Conservation (phyloP, 2,888 invertebrate species). For the Noctua pronuba region DNA sequence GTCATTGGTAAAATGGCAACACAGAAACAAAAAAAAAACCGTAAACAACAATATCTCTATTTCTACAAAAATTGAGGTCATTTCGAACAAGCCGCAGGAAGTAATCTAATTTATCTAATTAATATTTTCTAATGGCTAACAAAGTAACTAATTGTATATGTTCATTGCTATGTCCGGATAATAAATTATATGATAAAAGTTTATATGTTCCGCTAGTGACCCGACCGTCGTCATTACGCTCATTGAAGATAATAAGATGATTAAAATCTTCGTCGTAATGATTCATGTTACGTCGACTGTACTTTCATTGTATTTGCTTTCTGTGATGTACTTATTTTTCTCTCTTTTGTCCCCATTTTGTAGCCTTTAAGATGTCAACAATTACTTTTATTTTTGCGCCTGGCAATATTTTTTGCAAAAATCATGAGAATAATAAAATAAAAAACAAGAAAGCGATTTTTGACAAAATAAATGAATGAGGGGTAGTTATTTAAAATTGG, state of each 20-base stretch:
- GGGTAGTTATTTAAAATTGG: no score
- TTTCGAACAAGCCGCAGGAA: conserved; percentile 23
- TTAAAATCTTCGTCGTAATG: conserved; percentile 60
- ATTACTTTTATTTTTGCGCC: background rate
- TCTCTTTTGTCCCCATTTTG: background rate
- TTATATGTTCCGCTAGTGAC: conserved; percentile 41
- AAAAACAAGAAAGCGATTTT: no score
- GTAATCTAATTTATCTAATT: conserved; percentile 45
- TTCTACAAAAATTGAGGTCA: background rate
- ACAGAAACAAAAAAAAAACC: background rate
- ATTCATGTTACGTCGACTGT: conserved; percentile 42
- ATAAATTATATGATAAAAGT: conserved; percentile 34
- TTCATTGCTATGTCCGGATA: conserved; percentile 47
- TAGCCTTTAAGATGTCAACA: background rate
- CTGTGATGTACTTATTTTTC: background rate
- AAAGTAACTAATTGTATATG: conserved; percentile 28
- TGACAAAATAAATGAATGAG: no score
- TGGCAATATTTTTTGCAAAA: background rate
- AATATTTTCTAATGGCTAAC: conserved; percentile 42
- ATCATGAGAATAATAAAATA: conserved; percentile 15
- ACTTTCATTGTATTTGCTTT: conserved; percentile 17
- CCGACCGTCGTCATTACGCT: conserved; percentile 38
- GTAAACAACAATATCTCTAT: background rate
- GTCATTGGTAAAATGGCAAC: no score
- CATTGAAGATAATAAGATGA: conserved; percentile 65